Evolutionary conservation across 64 coral and sea anemone genomes (phyloP).

Genomic region (Catalaphyllia jardinei): DNA sequence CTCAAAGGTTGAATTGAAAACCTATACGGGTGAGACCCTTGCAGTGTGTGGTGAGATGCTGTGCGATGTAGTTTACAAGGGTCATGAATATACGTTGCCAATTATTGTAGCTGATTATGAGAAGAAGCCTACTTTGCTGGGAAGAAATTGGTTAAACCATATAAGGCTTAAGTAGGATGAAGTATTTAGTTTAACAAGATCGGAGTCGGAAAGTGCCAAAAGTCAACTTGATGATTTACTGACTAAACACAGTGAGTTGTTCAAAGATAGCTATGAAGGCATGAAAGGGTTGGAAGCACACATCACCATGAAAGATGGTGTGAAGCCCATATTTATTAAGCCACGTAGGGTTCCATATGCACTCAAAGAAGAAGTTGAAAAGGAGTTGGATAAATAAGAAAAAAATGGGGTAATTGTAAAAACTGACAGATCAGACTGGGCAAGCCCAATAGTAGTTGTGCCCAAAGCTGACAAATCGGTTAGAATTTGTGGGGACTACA

Average conservation of each 20-base stretch:
- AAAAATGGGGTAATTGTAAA: conserved; percentile 59
- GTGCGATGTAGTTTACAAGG: conserved; percentile 55
- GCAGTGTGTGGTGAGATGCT: conserved; percentile 52
- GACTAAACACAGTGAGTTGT: neutral
- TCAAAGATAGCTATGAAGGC: conserved; percentile 63
- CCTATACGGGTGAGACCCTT: too few relatives aligned
- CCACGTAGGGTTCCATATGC: conserved; percentile 54
- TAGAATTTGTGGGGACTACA: too few relatives aligned
- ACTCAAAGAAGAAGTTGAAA: conserved; percentile 62
- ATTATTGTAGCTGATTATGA: conserved; percentile 56
- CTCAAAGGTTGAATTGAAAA: too few relatives aligned
- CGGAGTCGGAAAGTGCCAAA: neutral
- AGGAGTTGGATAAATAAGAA: conserved; percentile 49
- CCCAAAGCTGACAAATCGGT: conserved; percentile 56
- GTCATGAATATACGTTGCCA: conserved; percentile 35
- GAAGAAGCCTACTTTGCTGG: conserved; percentile 51
- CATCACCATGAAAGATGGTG: conserved; percentile 44
- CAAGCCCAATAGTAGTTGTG: conserved; percentile 56
- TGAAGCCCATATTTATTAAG: neutral
- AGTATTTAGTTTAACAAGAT: conserved; percentile 26
- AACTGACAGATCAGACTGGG: conserved; percentile 34
- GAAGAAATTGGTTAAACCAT: conserved; percentile 53
- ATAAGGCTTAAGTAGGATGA: conserved; percentile 57
- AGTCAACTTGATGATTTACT: conserved; percentile 34
- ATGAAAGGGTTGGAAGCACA: conserved; percentile 57